Percentiles rank a stretch among this genome's conserved stretches.
These are phyloP conservation scores for Dilophus febrilis DNA, from an alignment of 2,888 invertebrate species.

Conservation along the genomic window DNA sequence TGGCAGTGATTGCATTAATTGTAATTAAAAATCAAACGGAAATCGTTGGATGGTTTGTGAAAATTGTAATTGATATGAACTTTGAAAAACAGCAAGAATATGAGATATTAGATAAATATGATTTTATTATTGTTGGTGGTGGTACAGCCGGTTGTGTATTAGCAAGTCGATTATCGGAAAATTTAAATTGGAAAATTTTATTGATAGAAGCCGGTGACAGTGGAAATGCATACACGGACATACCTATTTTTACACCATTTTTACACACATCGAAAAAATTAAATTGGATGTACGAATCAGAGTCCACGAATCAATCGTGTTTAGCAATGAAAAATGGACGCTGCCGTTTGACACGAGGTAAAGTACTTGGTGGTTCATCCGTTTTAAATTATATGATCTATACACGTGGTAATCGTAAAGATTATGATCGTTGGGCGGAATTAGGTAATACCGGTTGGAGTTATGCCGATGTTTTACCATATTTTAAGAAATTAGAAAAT, in stretches of 20 bases:
- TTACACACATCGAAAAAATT: constrained; percentile 44
- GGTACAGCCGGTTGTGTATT: constrained; percentile 65
- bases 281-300: constrained; percentile 60
- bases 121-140: constrained; percentile 63
- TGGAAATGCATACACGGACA: constrained; percentile 41
- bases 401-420: constrained; percentile 60
- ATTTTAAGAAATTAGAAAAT: constrained; percentile 65
- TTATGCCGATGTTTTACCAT: constrained; percentile 50
- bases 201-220: constrained; percentile 39
- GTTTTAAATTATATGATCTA: constrained; percentile 76
- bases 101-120: constrained; percentile 35
- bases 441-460: constrained; percentile 70
- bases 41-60: too few species aligned
- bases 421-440: constrained; percentile 68
- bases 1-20: too few species aligned
- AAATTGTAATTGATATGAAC: too few species aligned
- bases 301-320: constrained; percentile 41
- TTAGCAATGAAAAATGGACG: constrained; percentile 22
- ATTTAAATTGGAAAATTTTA: constrained; percentile 43
- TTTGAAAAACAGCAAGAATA: too few species aligned
- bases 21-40: too few species aligned
- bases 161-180: constrained; percentile 55
- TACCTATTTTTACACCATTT: constrained; percentile 46
- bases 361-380: constrained; percentile 76
- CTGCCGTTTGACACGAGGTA: constrained; percentile 80